Base-by-base conservation (phyloP, 2,113 vertebrate genomes). In the Cephalophus harveyi region DNA sequence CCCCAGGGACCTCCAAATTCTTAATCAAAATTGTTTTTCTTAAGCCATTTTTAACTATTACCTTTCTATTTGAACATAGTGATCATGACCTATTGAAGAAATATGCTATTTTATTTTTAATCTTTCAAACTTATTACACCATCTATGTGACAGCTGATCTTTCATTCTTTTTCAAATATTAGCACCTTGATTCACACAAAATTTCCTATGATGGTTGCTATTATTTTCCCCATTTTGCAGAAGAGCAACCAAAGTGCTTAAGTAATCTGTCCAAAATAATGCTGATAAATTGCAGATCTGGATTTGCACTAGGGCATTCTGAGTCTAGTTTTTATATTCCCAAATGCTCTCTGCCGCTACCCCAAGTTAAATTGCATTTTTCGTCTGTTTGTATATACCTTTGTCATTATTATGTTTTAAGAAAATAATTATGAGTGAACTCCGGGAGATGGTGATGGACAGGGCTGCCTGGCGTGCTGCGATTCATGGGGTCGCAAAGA, bases 31-130 rank as follows among this genome's bases (percentile, higher is more conserved):
- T 81, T 59, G 48, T 40, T 92, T 96, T 85, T 96, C 43, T 93
- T n/a, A 76, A 95, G 92, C 74, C 23, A 92, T 90, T 96, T 97
- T 97, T 43, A 92, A 81, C 40, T 74, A 82, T 87, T 82, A 93
- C 36, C 19, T 84, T 87, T 67, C 40, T 76, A 64, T 87, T 74
- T 85, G n/a, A 92, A 87, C 48, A 6, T n/a, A 71, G 4, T 84
- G 43, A 50, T 79, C 50, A 81, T 88, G 50, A 84, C 79, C 52
- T 81, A n/a, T 23, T 92, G 59, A 67, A 86, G 54, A 90, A 19
- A 90, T 54, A 87, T 62, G 93, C 96, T 95, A 62, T 62, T 95
- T 60, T 78, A 54, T 27, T 92, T 84, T 48, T 54, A 82, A 62
- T 78, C 17, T 93, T 76, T 74, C 27, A 84, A 74, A 55, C 23